Conservation (phyloP, 2,113 vertebrate genomes). For the Azemiops feae region DNA sequence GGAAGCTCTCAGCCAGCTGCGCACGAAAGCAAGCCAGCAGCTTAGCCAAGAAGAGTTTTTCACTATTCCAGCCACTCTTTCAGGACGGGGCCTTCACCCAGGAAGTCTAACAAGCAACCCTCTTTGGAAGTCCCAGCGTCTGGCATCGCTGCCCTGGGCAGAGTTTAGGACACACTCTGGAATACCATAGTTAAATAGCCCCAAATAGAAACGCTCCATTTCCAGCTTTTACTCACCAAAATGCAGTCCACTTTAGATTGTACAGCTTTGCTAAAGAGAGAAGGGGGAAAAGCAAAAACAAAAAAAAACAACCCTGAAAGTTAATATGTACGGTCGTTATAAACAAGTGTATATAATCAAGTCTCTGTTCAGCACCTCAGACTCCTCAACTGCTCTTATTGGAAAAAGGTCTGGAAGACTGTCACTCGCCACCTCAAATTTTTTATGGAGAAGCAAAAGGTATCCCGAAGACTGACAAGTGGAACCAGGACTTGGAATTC, state of each 20-base stretch:
- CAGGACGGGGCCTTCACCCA: neutral
- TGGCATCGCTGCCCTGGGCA: neutral
- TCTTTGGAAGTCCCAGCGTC: neutral
- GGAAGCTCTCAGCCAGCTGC: neutral
- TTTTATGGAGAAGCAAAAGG: neutral
- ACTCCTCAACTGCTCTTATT: neutral
- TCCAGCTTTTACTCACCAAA: slow-evolving; percentile 86
- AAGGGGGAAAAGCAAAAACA: slow-evolving; percentile 31
- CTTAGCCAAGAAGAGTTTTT: neutral
- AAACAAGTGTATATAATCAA: slow-evolving; percentile 25
- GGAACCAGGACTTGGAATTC: neutral
- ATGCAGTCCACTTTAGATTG: slow-evolving; percentile 99
- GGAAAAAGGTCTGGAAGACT: neutral
- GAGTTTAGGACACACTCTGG: neutral
- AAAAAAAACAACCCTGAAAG: slow-evolving; percentile 47
- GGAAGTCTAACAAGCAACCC: neutral
- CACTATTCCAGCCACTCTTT: neutral
- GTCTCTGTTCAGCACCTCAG: neutral
- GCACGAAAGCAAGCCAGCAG: neutral
- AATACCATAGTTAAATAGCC: neutral
- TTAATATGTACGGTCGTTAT: slow-evolving; percentile 58
- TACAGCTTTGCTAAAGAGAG: slow-evolving; percentile 91
- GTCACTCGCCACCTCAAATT: neutral
- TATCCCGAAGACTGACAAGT: neutral
- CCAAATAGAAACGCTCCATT: neutral